Base-by-base conservation (phyloP, 2,888 invertebrate genomes). In the Aleiodes alternator region DNA sequence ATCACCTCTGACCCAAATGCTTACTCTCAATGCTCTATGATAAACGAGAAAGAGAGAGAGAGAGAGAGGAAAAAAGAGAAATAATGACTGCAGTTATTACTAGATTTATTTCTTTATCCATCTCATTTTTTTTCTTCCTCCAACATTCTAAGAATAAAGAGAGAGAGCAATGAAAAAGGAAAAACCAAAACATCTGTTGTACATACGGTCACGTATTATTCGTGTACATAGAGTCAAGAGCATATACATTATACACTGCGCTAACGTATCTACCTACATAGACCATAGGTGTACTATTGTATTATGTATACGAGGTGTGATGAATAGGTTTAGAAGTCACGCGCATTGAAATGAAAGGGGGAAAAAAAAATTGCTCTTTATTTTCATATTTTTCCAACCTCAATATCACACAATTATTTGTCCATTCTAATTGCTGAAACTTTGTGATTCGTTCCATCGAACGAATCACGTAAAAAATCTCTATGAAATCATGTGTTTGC, bases 171-270 rank as follows among this genome's bases (percentile, higher is more conserved):
- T 4, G 34, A 43, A 61, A 43, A 61, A 61, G 38, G 43, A 64
- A 64, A 64, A 64, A 64, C 64, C 48, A 64, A 64, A 64, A 64
- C 64, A 64, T 64, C 64, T 64, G 64, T 64, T 64, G 64, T 64
- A 64, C 64, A 64, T 14, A 64, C 43, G 64, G 48, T 64, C 43
- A 48, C 64, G 64, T 64, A 64, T 64, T 64, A 64, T 64, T 64
- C 43, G 43, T 8, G 43, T 43, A 43, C 64, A 48, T 48, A 64
- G 16, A 64, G 64, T 48, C 64, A 64, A 64, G 48, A 64, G 64
- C 64, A 64, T 48, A 64, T 64, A 64, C 23, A 64, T 64, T 64
- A 64, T 64, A 43, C 64, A 64, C 64, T 64, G 14, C 64, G 64
- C 64, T 16, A 48, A 64, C 64, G 11, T 64, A 64, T 64, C 64